Conservation (phyloP, 2,113 vertebrate species). For the Mormyrus lacerda region DNA sequence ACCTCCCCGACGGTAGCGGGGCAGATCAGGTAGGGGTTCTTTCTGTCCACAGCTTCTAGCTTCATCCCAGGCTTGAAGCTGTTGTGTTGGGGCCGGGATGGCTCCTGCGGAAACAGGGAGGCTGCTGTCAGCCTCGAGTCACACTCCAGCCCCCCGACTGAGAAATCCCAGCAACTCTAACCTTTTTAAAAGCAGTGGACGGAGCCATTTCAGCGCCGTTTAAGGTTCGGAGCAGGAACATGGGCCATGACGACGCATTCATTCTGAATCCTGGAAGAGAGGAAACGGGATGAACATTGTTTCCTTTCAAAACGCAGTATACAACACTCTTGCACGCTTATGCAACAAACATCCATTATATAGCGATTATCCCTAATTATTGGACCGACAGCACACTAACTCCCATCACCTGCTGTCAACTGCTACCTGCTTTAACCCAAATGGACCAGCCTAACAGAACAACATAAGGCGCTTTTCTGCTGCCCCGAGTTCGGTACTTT, state of each 20-base stretch:
- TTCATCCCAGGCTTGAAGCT: constrained; percentile 88
- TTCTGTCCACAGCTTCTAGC: constrained; percentile 90
- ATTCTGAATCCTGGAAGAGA: constrained; percentile 78
- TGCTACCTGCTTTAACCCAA: background rate
- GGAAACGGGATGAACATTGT: background rate
- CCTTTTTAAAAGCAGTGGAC: constrained; percentile 81
- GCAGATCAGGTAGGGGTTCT: constrained; percentile 92
- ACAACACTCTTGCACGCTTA: background rate
- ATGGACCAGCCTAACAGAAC: background rate
- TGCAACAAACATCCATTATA: background rate
- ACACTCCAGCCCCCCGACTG: background rate
- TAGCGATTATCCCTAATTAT: background rate
- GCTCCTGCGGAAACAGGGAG: constrained; percentile 66
- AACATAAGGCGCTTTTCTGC: background rate
- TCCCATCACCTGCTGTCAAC: background rate
- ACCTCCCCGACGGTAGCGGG: constrained; percentile 87
- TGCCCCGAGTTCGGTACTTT: no score
- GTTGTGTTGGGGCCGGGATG: constrained; percentile 71
- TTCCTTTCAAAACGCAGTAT: background rate
- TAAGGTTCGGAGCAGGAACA: constrained; percentile 86
- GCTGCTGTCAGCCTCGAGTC: background rate
- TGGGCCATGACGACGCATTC: constrained; percentile 93
- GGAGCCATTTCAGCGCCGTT: constrained; percentile 91
- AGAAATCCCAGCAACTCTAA: constrained; percentile 38
- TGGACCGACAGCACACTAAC: background rate